Conservation (phyloP, 2,113 vertebrate genomes). For the Lasiurus cinereus region DNA sequence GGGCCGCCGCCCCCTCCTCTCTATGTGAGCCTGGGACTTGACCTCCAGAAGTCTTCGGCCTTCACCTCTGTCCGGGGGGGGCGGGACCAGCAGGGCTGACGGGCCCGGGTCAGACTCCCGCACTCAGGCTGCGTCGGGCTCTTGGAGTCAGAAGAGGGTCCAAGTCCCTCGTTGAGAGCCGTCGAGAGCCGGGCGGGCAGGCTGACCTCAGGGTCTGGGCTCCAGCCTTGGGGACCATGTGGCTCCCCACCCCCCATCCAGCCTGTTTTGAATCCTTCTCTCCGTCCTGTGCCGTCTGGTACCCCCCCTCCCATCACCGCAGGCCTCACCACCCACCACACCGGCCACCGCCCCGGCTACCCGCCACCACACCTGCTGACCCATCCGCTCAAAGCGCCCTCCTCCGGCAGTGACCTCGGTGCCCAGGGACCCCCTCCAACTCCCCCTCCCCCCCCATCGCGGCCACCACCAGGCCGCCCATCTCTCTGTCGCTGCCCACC, state of each 20-base stretch:
- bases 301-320: accelerated
- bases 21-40: accelerated
- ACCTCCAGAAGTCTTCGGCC: accelerated
- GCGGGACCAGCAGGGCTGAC: accelerated
- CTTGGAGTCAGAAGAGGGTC: not conserved
- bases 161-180: accelerated
- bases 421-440: not conserved
- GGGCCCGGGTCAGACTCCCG: not conserved
- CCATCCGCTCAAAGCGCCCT: too few relatives aligned
- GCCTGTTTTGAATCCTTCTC: not conserved
- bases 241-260: accelerated
- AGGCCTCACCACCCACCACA: too few relatives aligned
- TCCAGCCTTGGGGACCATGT: not conserved
- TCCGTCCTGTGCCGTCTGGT: accelerated
- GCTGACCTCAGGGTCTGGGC: accelerated
- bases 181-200: accelerated
- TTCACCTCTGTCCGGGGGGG: too few relatives aligned
- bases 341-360: not conserved
- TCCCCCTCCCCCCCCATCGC: too few relatives aligned
- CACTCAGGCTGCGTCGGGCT: accelerated
- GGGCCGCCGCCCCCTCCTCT: not conserved
- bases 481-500: not conserved
- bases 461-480: accelerated
- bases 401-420: accelerated
- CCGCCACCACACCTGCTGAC: accelerated